Conservation (phyloP, 2,113 vertebrate genomes). For the Psammodynastes pulverulentus region DNA sequence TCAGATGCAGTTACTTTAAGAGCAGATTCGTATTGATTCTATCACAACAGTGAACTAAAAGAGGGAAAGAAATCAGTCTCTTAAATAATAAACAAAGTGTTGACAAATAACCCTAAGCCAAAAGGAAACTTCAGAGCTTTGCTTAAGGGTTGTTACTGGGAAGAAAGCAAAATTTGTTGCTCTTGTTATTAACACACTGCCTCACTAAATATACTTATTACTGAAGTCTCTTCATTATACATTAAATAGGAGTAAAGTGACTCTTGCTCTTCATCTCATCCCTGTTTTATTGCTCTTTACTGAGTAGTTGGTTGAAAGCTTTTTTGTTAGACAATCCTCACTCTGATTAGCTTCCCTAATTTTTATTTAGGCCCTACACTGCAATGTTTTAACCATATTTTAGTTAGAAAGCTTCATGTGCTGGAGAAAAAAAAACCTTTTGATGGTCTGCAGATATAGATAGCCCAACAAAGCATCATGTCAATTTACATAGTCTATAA, state of each 20-base stretch:
- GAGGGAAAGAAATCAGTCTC: slow-evolving; percentile 42
- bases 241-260: slow-evolving; percentile 16
- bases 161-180: slow-evolving; percentile 44
- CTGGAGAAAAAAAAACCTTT: slow-evolving; percentile 39
- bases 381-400: slow-evolving; percentile 49
- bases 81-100: slow-evolving; percentile 72
- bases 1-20: slow-evolving; percentile 79
- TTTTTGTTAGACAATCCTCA: slow-evolving; percentile 56
- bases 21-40: slow-evolving; percentile 78
- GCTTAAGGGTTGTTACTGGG: slow-evolving; percentile 53
- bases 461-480: not conserved
- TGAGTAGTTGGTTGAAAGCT: slow-evolving; percentile 51
- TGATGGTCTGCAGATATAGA: not conserved
- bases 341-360: slow-evolving; percentile 50
- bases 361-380: slow-evolving; percentile 53
- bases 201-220: slow-evolving; percentile 51
- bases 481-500: not conserved
- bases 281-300: slow-evolving; percentile 32
- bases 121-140: slow-evolving; percentile 57
- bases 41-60: slow-evolving; percentile 70
- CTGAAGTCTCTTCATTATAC: slow-evolving; percentile 11
- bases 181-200: slow-evolving; percentile 51
- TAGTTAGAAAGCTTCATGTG: slow-evolving; percentile 40
- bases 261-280: not conserved
- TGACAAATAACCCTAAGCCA: slow-evolving; percentile 58